Percentiles rank a stretch among this genome's conserved stretches.
These are phyloP conservation scores for Anolis apletophallus DNA, from an alignment of 2,797 vertebrate genomes.

Conservation along the genomic window DNA sequence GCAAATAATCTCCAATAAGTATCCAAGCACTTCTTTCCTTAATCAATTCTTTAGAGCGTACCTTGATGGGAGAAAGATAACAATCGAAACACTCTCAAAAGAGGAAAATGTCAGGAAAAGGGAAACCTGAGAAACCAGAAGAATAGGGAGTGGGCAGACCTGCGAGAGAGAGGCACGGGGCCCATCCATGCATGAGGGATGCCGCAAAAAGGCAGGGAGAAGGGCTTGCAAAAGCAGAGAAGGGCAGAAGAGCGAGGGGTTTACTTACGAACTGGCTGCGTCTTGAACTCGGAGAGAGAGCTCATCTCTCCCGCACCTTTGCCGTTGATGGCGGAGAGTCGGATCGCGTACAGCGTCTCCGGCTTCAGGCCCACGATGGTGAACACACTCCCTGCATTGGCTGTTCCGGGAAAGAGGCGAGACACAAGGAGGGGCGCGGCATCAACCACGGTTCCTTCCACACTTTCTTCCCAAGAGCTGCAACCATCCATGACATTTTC, in stretches of 20 bases:
- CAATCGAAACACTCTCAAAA: background rate
- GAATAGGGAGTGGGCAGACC: background rate
- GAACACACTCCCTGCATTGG: slow-evolving; percentile 78
- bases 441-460: no score
- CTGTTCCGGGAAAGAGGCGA: slow-evolving; percentile 68
- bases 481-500: background rate
- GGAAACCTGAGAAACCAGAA: background rate
- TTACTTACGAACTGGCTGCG: slow-evolving; percentile 96
- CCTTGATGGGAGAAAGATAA: background rate
- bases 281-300: slow-evolving; percentile 86
- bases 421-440: background rate
- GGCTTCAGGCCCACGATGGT: slow-evolving; percentile 90
- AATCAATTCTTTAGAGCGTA: background rate
- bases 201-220: slow-evolving; percentile 21
- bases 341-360: slow-evolving; percentile 89
- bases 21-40: background rate
- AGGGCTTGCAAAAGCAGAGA: background rate
- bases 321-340: slow-evolving; percentile 93
- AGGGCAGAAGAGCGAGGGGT: slow-evolving; percentile 10
- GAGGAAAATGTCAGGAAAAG: background rate
- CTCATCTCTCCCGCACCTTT: slow-evolving; percentile 94
- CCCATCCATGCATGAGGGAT: slow-evolving; percentile 43
- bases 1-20: background rate
- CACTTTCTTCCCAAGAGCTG: no score
- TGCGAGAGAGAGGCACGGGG: slow-evolving; percentile 41